phyloP scores from a whole-genome alignment of 2,113 vertebrate species.

The Saccopteryx bilineata region DNA sequence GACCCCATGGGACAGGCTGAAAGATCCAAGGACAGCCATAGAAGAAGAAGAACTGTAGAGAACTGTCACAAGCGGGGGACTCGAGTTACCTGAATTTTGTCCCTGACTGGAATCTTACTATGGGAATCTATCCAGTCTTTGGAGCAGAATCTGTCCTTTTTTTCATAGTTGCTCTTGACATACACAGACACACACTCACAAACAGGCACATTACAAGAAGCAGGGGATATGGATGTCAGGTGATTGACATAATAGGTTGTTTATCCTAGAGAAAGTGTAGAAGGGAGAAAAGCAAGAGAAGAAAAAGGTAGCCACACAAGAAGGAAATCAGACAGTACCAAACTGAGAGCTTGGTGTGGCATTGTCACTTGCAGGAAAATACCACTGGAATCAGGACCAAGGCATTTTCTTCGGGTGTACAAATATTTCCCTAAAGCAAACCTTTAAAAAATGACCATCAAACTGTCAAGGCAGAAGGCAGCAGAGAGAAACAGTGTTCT shows the following conservation, averaged over 20 bases:
- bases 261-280: background rate
- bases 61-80: background rate
- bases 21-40: background rate
- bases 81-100: background rate
- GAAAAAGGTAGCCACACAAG: background rate
- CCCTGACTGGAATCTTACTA: background rate
- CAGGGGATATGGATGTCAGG: background rate
- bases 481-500: slow-evolving; percentile 56
- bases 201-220: background rate
- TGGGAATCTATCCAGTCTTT: background rate
- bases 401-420: slow-evolving; percentile 23
- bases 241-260: background rate
- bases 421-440: slow-evolving; percentile 70
- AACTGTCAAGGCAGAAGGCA: slow-evolving; percentile 55
- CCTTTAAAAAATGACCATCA: slow-evolving; percentile 61
- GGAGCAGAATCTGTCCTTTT: background rate
- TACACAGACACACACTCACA: background rate
- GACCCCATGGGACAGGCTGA: background rate
- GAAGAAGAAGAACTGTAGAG: background rate
- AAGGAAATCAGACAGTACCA: slow-evolving; percentile 8
- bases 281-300: slow-evolving; percentile 13
- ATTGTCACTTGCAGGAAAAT: background rate
- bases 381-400: background rate
- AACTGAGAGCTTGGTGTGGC: background rate
- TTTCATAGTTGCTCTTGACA: background rate